These are phyloP conservation scores for Todus mexicanus DNA, from an alignment of 2,797 vertebrate genomes.

Conservation along the genomic window DNA sequence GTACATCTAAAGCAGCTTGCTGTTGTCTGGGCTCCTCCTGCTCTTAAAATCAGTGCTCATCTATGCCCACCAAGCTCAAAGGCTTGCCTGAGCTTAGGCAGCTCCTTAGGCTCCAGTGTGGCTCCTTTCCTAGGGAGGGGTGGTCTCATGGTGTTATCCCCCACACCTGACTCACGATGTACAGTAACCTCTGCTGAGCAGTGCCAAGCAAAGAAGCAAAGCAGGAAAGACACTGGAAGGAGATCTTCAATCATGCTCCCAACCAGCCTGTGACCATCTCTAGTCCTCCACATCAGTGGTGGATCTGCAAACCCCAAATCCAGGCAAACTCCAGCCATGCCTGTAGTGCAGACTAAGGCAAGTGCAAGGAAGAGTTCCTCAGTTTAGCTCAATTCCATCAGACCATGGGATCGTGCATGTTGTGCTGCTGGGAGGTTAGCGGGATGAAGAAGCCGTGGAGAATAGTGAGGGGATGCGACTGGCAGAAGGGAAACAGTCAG, in stretches of 20 bases:
- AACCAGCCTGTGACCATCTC: neutral
- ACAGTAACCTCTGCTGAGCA: neutral
- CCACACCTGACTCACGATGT: neutral
- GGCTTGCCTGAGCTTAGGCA: neutral
- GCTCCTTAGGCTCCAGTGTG: accelerated
- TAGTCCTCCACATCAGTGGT: neutral
- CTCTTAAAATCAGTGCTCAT: neutral
- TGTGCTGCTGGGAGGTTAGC: neutral
- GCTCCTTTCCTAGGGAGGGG: neutral
- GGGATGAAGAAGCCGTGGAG: neutral
- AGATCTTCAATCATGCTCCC: neutral
- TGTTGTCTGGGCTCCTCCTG: neutral
- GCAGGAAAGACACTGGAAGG: neutral
- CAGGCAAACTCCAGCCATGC: neutral
- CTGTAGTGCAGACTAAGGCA: neutral
- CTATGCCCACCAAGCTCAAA: accelerated
- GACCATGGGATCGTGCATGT: neutral
- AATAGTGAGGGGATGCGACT: neutral
- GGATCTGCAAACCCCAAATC: neutral
- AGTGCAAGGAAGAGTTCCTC: neutral
- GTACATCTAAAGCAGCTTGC: neutral
- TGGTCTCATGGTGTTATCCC: neutral
- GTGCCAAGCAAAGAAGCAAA: neutral
- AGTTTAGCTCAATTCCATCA: neutral
- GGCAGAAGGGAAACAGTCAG: neutral